phyloP scores from a whole-genome alignment of 2,888 invertebrate genomes.

The Leucophenga montana region DNA sequence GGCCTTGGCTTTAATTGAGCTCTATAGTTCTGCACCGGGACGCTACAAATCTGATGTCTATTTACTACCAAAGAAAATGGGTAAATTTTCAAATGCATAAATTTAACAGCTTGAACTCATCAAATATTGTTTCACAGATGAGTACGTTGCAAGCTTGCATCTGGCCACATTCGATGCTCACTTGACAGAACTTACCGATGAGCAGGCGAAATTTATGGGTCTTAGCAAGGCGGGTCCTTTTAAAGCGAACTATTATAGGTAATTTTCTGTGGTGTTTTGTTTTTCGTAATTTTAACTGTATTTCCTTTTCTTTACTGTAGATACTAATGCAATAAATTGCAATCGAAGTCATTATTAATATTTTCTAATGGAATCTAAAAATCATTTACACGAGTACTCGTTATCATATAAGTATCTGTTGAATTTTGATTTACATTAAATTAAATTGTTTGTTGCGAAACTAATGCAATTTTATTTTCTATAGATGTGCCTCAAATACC shows the following conservation, averaged over 20 bases:
- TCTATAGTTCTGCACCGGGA: conserved; percentile 93
- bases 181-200: conserved; percentile 92
- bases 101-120: neutral
- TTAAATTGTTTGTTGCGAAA: neutral
- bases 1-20: conserved; percentile 95
- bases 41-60: conserved; percentile 97
- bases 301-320: conserved; percentile 34
- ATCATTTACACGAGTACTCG: neutral
- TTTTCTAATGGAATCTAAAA: neutral
- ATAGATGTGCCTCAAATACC: too few relatives aligned
- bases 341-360: neutral
- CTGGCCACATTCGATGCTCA: conserved; percentile 97
- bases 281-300: conserved; percentile 7
- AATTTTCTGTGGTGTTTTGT: conserved; percentile 43
- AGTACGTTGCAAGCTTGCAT: conserved; percentile 96
- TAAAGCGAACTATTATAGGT: conserved; percentile 98
- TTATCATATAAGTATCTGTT: neutral
- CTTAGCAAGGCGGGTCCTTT: conserved; percentile 97
- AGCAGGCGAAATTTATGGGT: conserved; percentile 96
- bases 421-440: conserved; percentile 3
- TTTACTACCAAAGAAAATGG: conserved; percentile 97
- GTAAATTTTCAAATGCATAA: conserved; percentile 74
- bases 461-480: too few relatives aligned
- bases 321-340: conserved; percentile 49
- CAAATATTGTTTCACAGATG: conserved; percentile 77